phyloP scores from a whole-genome alignment of 1,140 invertebrate species.

The Neodiprion lecontei region DNA sequence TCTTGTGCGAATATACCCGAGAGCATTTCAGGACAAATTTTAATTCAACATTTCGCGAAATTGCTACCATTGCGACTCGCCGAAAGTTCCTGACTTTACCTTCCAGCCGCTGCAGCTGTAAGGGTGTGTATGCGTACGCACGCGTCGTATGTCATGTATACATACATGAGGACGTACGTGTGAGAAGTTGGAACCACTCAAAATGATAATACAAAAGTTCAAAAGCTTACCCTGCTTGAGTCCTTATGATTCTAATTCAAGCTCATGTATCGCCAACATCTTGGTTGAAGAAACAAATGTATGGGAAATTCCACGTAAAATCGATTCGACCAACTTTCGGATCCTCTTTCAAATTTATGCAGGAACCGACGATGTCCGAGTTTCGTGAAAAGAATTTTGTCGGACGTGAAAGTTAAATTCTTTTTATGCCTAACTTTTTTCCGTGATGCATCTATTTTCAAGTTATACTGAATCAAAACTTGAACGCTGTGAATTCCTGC shows the following conservation, averaged over 20 bases:
- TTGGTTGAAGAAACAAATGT: background rate
- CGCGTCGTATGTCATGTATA: background rate
- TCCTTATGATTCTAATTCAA: background rate
- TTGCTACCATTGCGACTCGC: background rate
- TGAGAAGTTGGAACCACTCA: constrained; percentile 11
- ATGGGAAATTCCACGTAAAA: too few species aligned
- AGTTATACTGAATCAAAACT: too few species aligned
- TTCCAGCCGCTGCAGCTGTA: background rate
- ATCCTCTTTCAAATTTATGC: too few species aligned
- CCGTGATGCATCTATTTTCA: too few species aligned
- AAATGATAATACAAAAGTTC: constrained; percentile 20
- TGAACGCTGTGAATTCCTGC: too few species aligned
- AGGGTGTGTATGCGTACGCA: background rate
- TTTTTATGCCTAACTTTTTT: too few species aligned
- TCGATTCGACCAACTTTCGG: too few species aligned
- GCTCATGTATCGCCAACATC: background rate
- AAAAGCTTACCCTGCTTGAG: background rate
- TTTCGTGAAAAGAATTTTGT: too few species aligned
- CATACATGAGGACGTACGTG: background rate
- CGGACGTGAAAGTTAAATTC: too few species aligned
- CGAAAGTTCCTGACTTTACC: background rate
- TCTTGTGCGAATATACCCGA: background rate
- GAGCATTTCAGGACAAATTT: constrained; percentile 2
- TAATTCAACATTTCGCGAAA: constrained; percentile 3
- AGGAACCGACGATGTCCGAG: too few species aligned